Conservation (phyloP, 2,888 invertebrate genomes). For the Salpingus planirostris region DNA sequence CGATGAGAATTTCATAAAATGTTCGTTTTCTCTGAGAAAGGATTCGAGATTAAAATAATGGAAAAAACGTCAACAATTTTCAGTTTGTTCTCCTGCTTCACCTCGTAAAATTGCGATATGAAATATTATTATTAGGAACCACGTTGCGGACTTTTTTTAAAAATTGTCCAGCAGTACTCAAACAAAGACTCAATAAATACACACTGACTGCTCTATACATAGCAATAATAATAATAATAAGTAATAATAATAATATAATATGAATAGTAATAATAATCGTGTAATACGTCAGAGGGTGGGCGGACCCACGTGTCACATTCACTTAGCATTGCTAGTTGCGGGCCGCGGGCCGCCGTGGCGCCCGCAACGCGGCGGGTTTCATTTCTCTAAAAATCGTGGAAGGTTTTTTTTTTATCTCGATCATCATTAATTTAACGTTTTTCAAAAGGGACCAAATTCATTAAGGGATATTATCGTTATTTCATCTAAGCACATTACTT, state of each 20-base stretch:
- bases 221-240: slow-evolving; percentile 32
- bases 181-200: slow-evolving; percentile 35
- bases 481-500: slow-evolving; percentile 2
- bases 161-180: slow-evolving; percentile 35
- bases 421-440: no score
- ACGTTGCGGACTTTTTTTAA: slow-evolving; percentile 34
- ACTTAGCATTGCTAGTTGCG: slow-evolving; percentile 40
- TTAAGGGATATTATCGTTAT: no score
- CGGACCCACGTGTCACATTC: slow-evolving; percentile 41
- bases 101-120: slow-evolving; percentile 38
- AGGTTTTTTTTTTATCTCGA: background rate
- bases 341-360: slow-evolving; percentile 16
- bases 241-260: slow-evolving; percentile 43
- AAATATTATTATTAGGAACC: slow-evolving; percentile 44
- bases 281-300: slow-evolving; percentile 42
- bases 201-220: slow-evolving; percentile 39
- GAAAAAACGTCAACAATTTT: slow-evolving; percentile 25
- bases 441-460: no score
- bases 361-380: slow-evolving; percentile 2
- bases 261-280: slow-evolving; percentile 47
- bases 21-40: slow-evolving; percentile 15
- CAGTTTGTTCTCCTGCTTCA: slow-evolving; percentile 19
- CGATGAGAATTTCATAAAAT: slow-evolving; percentile 3
- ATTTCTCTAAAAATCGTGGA: no score
- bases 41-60: slow-evolving; percentile 26